Base-by-base conservation (phyloP, 2,113 vertebrate genomes). In the Varanus komodoensis region DNA sequence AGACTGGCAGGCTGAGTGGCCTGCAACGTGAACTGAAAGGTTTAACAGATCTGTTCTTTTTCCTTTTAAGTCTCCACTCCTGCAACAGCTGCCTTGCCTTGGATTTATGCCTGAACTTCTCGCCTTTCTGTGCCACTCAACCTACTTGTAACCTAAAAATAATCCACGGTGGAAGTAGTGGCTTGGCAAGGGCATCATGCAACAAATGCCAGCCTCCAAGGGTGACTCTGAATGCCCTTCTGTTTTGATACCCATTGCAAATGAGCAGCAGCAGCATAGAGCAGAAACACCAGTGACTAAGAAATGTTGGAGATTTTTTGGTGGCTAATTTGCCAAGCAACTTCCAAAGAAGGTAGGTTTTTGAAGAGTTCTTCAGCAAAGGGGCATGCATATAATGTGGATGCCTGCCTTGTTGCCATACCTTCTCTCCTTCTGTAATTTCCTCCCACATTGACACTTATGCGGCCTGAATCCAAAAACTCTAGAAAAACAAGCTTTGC, bases 81-180 rank as follows among this genome's bases (percentile, higher is more conserved):
- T 77, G 71, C 29, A 67, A 34, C 82, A 89, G 82, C 88, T 89
- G 73, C 73, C 87, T n/a, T 67, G 88, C 27, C 38, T 69, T 89
- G 57, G 44, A 89, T 84, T 74, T 34, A 89, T 8, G 57, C 57
- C 71, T 84, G 81, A 84, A 84, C 88, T 27, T 89, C 88, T 89
- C 44, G 32, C 71, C 88, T 89, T 84, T 84, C 81, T 84, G 44
- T 84, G 57, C 82, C 73, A 78, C 82, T 64, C 71, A 68, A 27
- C 73, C 73, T 89, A 8, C 71, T 77, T 77, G 54, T 50, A 68
- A 84, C 54, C 88, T 89, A 89, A 89, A 84, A 89, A 89, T 89
- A 89, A 84, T 50, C 54, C 82, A 83, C n/a, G 71, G 71, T 84
- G 54, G 69, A 75, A 89, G 69, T 57, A n/a, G 57, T 89, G 81